Conservation (phyloP, 2,113 vertebrate species). For the Gobiocypris rarus region DNA sequence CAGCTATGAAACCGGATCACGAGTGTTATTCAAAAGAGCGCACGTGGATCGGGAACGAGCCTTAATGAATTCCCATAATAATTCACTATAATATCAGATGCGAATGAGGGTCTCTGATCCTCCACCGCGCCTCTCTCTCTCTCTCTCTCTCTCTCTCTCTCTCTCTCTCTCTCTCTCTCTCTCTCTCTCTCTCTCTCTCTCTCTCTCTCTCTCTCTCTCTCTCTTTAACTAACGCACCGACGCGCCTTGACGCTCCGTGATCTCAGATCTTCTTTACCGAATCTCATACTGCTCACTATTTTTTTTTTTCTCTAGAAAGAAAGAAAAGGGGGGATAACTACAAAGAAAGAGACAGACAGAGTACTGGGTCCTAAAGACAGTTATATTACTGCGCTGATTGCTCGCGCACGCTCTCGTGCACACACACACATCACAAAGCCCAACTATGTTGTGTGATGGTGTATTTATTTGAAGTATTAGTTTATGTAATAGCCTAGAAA, state of each 20-base stretch:
- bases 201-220: not conserved
- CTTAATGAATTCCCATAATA: constrained; percentile 48
- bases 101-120: constrained; percentile 16
- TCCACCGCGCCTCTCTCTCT: not conserved
- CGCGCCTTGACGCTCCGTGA: constrained; percentile 22
- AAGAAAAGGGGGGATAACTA: constrained; percentile 65
- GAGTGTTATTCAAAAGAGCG: constrained; percentile 40
- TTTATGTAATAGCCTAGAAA: too few relatives aligned
- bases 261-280: not conserved
- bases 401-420: not conserved
- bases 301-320: constrained; percentile 31
- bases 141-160: not conserved
- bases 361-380: constrained; percentile 77
- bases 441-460: too few relatives aligned
- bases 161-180: constrained; percentile 7
- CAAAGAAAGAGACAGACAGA: constrained; percentile 64
- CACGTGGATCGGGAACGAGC: constrained; percentile 49
- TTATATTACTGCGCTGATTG: not conserved
- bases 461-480: not conserved
- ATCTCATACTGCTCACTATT: constrained; percentile 40
- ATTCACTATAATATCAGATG: not conserved
- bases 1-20: constrained; percentile 39
- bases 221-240: constrained; percentile 5
- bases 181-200: not conserved
- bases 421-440: too few relatives aligned